phyloP scores from a whole-genome alignment of 1,140 invertebrate genomes.

The Battus philenor region DNA sequence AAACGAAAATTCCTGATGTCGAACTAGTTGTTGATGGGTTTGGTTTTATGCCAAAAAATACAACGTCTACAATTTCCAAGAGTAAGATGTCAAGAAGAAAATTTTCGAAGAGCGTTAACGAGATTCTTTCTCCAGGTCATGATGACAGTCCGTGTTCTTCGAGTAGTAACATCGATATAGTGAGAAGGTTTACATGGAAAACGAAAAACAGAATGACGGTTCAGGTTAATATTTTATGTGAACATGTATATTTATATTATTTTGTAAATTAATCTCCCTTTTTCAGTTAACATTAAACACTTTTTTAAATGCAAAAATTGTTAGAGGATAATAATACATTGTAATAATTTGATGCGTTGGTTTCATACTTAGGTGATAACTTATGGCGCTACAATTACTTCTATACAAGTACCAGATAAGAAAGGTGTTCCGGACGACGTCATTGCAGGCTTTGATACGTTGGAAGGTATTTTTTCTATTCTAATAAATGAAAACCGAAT shows the following conservation, averaged over 20 bases:
- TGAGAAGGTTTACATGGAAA: constrained; percentile 79
- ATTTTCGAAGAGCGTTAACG: constrained; percentile 25
- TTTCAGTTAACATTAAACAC: too few relatives aligned
- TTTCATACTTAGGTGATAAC: constrained; percentile 77
- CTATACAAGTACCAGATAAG: constrained; percentile 84
- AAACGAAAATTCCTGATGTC: constrained; percentile 45
- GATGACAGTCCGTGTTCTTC: constrained; percentile 44
- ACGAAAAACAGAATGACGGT: constrained; percentile 80
- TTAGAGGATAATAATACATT: too few relatives aligned
- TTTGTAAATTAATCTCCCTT: background rate
- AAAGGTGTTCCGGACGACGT: constrained; percentile 84
- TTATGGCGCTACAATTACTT: constrained; percentile 87
- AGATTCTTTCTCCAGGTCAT: constrained; percentile 17
- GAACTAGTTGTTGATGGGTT: constrained; percentile 61
- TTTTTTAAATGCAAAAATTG: too few relatives aligned
- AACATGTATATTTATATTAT: constrained; percentile 8
- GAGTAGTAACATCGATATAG: constrained; percentile 60
- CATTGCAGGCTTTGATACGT: constrained; percentile 85
- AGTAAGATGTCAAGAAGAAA: constrained; percentile 3
- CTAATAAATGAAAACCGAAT: too few relatives aligned
- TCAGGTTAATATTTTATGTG: constrained; percentile 47
- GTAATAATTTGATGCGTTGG: too few relatives aligned
- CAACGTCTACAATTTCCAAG: background rate
- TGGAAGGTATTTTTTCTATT: constrained; percentile 75
- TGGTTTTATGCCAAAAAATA: constrained; percentile 61